Base-by-base conservation (phyloP, 2,797 vertebrate species). In the Rachycentron canadum region DNA sequence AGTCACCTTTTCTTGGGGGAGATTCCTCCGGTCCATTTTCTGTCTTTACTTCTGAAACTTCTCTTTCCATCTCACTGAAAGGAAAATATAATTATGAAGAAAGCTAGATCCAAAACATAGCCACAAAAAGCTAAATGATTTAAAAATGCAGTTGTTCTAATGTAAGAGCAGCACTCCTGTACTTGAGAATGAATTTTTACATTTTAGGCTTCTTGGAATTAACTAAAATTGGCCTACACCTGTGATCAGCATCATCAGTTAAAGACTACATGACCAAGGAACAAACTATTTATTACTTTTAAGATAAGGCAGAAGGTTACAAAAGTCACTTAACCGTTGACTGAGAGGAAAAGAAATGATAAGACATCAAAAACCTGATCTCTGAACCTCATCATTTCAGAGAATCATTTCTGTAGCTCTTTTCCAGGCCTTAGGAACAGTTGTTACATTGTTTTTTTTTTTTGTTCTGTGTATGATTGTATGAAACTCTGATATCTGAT, bases 21-120 rank as follows among this genome's bases (percentile, higher is more conserved):
- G 67, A 25, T 45, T 89, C 86, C 17, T 93, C 90, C 16, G 77
- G 57, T 50, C 64, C 90, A 36, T 92, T 88, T 43, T 95, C 94
- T 23, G 85, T 83, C 53, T 86, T 86, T 13, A 67, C 80, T 19
- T 90, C 88, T 55, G 76, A 11, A 4, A 26, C 71, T n/a, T 93
- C 83, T 62, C 71, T 89, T 67, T 95, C 94, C 32, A 68, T 71
- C 21, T 95, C 93, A 85, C 95, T 96, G 47, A 66, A 84, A 86
- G 26, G 62, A 45, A 72, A 47, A 43, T 43, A 53, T 57, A n/a
- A 19, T 28, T 8, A 43, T 16, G 3, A 1, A 68, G 1, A 69
- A 58, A 14, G 61, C 72, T 2, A 38, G 1, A 52, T 26, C 3
- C 0, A 47, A 56, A 34, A 55, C 7, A 40, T 12, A 28, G 10